Percentiles rank a stretch among this genome's conserved stretches.
Evolutionary conservation across 2,113 vertebrate species (phyloP).

Genomic region (Passer domesticus): DNA sequence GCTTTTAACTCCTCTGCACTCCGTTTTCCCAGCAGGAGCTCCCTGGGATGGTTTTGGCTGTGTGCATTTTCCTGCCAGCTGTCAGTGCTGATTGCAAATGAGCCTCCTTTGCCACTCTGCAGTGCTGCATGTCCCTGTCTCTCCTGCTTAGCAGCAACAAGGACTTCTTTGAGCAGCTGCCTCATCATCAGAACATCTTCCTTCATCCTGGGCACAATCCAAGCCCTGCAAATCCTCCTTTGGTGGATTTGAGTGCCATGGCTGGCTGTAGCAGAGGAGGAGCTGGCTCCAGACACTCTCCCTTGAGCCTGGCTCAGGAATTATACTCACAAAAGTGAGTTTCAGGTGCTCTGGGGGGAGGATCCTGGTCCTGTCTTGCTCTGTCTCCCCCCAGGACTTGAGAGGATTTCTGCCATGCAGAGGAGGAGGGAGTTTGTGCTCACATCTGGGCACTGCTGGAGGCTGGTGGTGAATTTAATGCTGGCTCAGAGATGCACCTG

Average conservation of each 20-base stretch:
- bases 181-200: neutral
- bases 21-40: neutral
- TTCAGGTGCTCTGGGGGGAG: neutral
- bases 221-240: neutral
- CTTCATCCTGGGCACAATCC: neutral
- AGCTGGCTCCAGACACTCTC: neutral
- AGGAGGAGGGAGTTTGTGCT: neutral
- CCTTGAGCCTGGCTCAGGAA: neutral
- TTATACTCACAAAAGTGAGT: neutral
- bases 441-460: neutral
- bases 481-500: neutral
- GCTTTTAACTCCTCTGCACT: conserved; percentile 14
- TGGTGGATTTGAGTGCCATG: neutral
- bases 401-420: neutral
- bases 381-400: neutral
- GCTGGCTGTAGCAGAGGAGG: neutral
- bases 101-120: neutral
- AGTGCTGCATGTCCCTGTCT: neutral
- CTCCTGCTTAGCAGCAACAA: neutral
- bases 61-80: neutral
- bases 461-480: neutral
- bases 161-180: neutral
- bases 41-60: neutral
- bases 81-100: neutral
- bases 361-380: neutral